Conservation (phyloP, 2,797 vertebrate genomes). For the Loris lydekkerianus region DNA sequence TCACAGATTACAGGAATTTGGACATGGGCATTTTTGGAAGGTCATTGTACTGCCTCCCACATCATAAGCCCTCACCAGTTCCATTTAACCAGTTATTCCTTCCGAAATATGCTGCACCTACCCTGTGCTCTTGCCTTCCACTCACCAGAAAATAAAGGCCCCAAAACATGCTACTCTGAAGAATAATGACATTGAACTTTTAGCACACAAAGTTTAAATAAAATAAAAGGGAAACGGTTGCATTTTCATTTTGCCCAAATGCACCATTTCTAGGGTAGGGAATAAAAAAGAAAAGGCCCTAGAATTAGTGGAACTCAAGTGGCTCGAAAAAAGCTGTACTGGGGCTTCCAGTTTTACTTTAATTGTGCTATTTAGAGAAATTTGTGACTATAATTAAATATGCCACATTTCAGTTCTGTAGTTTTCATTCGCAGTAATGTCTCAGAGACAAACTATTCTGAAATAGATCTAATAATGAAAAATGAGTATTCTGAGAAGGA, state of each 20-base stretch:
- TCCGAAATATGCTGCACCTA: background rate
- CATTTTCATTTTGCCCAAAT: background rate
- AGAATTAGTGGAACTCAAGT: constrained; percentile 19
- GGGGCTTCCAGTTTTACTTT: background rate
- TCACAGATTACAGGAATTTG: background rate
- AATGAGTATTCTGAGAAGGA: constrained; percentile 26
- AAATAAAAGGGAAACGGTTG: background rate
- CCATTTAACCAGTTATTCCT: background rate
- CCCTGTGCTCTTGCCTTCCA: background rate
- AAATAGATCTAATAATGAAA: constrained; percentile 24
- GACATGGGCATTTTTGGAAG: background rate
- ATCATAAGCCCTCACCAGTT: background rate
- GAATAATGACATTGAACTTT: background rate
- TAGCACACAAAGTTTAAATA: background rate
- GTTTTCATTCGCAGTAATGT: background rate
- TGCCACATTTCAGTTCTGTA: background rate
- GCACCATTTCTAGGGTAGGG: background rate
- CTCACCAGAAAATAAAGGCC: background rate
- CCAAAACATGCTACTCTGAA: background rate
- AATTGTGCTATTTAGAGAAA: background rate
- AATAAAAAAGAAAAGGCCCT: background rate
- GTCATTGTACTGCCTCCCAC: background rate
- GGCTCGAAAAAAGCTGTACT: background rate
- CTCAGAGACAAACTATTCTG: constrained; percentile 26
- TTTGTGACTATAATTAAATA: constrained; percentile 51